Conservation (phyloP, 2,797 vertebrate species). For the Lycodopsis pacificus region DNA sequence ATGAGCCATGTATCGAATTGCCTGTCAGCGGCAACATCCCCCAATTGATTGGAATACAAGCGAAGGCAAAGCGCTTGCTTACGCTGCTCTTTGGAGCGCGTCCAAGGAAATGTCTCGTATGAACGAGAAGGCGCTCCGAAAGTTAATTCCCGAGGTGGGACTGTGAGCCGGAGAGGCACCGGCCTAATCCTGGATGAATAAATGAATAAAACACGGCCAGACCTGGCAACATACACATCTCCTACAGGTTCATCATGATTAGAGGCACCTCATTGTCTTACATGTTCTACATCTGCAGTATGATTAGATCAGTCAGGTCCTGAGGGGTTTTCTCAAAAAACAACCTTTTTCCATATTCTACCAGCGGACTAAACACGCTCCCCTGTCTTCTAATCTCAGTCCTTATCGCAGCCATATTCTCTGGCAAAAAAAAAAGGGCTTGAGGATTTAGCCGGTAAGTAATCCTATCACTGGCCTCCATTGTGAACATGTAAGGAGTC, state of each 20-base stretch:
- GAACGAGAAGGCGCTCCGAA: conserved; percentile 12
- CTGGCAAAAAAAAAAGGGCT: conserved; percentile 27
- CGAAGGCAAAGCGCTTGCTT: conserved; percentile 44
- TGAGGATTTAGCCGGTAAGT: conserved; percentile 44
- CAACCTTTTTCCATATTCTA: conserved; percentile 6
- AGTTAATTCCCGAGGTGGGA: conserved; percentile 37
- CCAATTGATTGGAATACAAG: conserved; percentile 62
- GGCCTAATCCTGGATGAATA: conserved; percentile 23
- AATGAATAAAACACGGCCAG: not conserved
- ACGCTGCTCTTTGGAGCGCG: conserved; percentile 54
- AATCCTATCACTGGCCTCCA: conserved; percentile 60
- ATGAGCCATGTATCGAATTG: conserved; percentile 52
- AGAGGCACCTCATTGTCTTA: not conserved
- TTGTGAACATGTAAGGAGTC: conserved; percentile 65
- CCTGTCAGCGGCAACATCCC: conserved; percentile 59
- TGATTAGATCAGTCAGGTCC: conserved; percentile 27
- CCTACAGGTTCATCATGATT: conserved; percentile 2
- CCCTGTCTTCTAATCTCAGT: conserved; percentile 43
- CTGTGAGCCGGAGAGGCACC: conserved; percentile 10
- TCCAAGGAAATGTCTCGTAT: conserved; percentile 55
- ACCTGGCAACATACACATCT: not conserved
- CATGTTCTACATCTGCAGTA: not conserved
- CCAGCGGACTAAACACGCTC: conserved; percentile 36
- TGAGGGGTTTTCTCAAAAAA: conserved; percentile 4
- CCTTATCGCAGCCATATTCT: conserved; percentile 44